phyloP scores from a whole-genome alignment of 1,140 invertebrate species.

The Mercenaria mercenaria region DNA sequence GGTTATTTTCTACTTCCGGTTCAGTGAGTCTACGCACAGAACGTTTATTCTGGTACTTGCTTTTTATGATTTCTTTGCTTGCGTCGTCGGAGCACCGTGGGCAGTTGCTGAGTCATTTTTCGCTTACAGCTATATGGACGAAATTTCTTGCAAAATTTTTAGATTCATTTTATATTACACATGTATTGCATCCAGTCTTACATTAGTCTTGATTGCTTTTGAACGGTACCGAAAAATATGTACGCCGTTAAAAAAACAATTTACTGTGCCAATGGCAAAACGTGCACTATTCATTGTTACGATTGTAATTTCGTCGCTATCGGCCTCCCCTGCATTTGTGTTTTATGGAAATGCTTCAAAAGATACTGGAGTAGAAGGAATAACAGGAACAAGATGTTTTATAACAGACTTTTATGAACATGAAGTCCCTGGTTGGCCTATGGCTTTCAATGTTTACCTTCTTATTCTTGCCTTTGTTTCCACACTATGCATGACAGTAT shows the following conservation, averaged over 20 bases:
- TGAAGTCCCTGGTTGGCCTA: conserved; percentile 14
- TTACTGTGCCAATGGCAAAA: conserved; percentile 62
- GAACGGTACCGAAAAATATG: conserved; percentile 78
- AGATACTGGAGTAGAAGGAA: background rate
- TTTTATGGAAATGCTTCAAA: conserved; percentile 45
- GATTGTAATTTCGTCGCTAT: conserved; percentile 21
- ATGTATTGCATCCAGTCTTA: conserved; percentile 72
- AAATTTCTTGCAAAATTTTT: conserved; percentile 76
- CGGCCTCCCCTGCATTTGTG: conserved; percentile 31
- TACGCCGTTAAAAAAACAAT: conserved; percentile 72
- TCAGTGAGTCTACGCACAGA: conserved; percentile 69
- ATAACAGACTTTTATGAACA: conserved; percentile 32
- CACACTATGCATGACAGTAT: conserved; percentile 28
- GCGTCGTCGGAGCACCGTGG: conserved; percentile 60
- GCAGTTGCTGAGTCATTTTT: conserved; percentile 41
- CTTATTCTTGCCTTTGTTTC: conserved; percentile 38
- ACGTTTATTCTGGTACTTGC: conserved; percentile 73
- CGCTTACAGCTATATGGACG: conserved; percentile 46
- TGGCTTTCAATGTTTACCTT: conserved; percentile 54
- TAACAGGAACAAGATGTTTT: conserved; percentile 45
- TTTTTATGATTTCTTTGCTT: conserved; percentile 77
- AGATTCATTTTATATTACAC: conserved; percentile 74
- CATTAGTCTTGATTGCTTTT: conserved; percentile 75
- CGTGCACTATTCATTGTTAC: conserved; percentile 38
- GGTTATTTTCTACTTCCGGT: conserved; percentile 69